These are phyloP conservation scores for Coptotermes formosanus DNA, from an alignment of 1,140 invertebrate genomes.

Conservation along the genomic window DNA sequence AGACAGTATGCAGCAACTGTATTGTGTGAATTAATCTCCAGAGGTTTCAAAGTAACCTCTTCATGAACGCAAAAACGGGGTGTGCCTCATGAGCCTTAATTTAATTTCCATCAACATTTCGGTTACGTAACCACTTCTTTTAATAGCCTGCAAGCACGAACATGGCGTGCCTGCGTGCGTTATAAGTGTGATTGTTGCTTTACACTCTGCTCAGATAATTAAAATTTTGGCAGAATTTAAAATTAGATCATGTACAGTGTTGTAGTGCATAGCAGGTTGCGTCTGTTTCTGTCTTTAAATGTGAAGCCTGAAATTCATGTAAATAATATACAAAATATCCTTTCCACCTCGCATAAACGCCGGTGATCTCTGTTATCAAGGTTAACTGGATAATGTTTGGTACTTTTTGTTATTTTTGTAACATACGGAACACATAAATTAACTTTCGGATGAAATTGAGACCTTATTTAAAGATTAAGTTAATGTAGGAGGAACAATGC, in stretches of 20 bases:
- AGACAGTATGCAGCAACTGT: not conserved
- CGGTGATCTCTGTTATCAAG: too few species aligned
- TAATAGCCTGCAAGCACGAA: not conserved
- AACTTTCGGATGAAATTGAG: too few species aligned
- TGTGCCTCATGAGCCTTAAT: not conserved
- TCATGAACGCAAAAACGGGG: not conserved
- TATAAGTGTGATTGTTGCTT: not conserved
- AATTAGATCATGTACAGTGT: not conserved
- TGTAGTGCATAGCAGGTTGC: not conserved
- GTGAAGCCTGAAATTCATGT: too few species aligned
- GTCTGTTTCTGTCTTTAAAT: not conserved
- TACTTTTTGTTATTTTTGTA: too few species aligned
- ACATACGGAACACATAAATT: too few species aligned
- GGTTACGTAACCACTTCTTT: not conserved
- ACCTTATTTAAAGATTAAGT: too few species aligned
- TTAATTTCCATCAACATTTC: constrained; percentile 17
- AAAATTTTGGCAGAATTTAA: constrained; percentile 9
- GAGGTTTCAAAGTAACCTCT: not conserved
- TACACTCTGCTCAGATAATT: not conserved
- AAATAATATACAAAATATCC: too few species aligned
- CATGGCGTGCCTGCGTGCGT: constrained; percentile 15
- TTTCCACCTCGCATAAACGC: too few species aligned
- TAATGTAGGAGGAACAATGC: too few species aligned
- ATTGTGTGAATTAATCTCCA: constrained; percentile 2
- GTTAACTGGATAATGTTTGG: too few species aligned